These are phyloP conservation scores for Drosophila orosa DNA, from an alignment of 1,140 invertebrate species.

Conservation along the genomic window DNA sequence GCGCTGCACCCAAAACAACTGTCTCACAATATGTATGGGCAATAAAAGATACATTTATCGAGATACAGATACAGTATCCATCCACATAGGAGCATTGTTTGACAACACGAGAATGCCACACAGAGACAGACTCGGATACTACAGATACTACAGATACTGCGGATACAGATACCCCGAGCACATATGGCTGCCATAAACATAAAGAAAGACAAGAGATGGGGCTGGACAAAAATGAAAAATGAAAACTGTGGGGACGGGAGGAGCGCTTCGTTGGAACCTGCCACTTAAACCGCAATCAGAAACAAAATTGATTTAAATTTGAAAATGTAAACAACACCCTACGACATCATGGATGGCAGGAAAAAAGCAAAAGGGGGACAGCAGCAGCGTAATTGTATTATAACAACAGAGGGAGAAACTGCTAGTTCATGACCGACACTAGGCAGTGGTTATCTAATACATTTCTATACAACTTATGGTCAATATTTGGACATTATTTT, in stretches of 20 bases:
- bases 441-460: slow-evolving; percentile 1
- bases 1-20: slow-evolving; percentile 55
- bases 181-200: slow-evolving; percentile 67
- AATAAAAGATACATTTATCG: slow-evolving; percentile 62
- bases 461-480: not conserved
- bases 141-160: slow-evolving; percentile 19
- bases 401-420: slow-evolving; percentile 4
- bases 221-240: slow-evolving; percentile 39
- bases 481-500: not conserved
- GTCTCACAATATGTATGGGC: slow-evolving; percentile 51
- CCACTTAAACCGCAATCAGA: slow-evolving; percentile 77
- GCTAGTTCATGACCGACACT: slow-evolving; percentile 20
- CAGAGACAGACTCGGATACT: slow-evolving; percentile 14
- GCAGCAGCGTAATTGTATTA: slow-evolving; percentile 29
- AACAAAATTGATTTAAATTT: slow-evolving; percentile 77
- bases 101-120: slow-evolving; percentile 43
- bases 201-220: slow-evolving; percentile 38
- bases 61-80: slow-evolving; percentile 53
- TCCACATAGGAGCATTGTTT: slow-evolving; percentile 36
- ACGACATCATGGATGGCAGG: not conserved
- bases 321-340: slow-evolving; percentile 64
- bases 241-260: slow-evolving; percentile 1
- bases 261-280: slow-evolving; percentile 46
- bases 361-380: not conserved
- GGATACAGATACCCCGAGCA: slow-evolving; percentile 27